Evolutionary conservation across 2,113 vertebrate genomes (phyloP).

Genomic region (Rana temporaria): DNA sequence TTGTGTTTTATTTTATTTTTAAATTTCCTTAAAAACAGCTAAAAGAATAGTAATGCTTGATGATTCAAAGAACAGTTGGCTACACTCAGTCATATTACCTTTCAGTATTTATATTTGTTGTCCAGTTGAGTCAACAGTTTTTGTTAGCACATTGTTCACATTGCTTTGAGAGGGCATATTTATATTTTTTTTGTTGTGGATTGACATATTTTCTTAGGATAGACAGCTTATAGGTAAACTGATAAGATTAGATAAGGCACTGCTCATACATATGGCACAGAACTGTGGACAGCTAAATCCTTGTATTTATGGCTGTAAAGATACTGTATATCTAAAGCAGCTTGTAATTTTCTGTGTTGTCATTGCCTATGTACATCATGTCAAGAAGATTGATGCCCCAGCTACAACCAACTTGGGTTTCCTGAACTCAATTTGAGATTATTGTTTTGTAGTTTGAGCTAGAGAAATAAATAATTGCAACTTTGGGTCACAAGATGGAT

Average conservation of each 20-base stretch:
- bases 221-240: slow-evolving; percentile 54
- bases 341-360: slow-evolving; percentile 56
- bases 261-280: slow-evolving; percentile 17
- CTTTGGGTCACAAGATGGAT: neutral
- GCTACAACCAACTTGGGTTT: slow-evolving; percentile 23
- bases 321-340: slow-evolving; percentile 54
- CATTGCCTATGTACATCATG: slow-evolving; percentile 51
- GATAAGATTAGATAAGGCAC: slow-evolving; percentile 55
- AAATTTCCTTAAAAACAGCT: too few species aligned
- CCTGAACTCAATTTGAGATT: slow-evolving; percentile 1
- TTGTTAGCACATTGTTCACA: slow-evolving; percentile 49
- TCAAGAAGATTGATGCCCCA: slow-evolving; percentile 46
- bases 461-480: neutral
- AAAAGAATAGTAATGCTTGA: too few species aligned
- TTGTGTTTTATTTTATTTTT: too few species aligned
- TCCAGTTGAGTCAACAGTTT: slow-evolving; percentile 28
- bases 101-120: slow-evolving; percentile 20
- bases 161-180: slow-evolving; percentile 34
- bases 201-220: slow-evolving; percentile 46
- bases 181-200: slow-evolving; percentile 32
- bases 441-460: neutral
- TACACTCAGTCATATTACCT: slow-evolving; percentile 3
- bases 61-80: slow-evolving; percentile 2
- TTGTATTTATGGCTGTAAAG: slow-evolving; percentile 51
- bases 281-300: slow-evolving; percentile 55